These are phyloP conservation scores for Cephus rjabovi DNA, from an alignment of 2,888 invertebrate genomes.

Conservation along the genomic window DNA sequence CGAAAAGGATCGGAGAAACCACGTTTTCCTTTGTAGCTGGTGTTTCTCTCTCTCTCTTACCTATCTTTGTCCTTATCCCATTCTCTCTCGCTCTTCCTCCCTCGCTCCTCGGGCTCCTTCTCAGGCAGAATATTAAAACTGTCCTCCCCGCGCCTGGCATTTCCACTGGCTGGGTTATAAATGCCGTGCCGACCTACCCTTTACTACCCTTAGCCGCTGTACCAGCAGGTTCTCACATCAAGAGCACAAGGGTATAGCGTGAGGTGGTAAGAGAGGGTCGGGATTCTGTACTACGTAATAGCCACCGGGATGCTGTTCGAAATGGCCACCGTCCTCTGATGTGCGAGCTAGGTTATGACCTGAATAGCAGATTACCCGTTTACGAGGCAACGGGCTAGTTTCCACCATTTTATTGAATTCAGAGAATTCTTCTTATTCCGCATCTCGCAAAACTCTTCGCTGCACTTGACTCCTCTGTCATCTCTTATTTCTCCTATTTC, in stretches of 20 bases:
- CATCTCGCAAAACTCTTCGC: too few species aligned
- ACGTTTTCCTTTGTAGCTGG: slow-evolving; percentile 4
- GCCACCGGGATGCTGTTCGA: slow-evolving; percentile 33
- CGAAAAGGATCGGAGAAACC: neutral
- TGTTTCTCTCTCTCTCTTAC: too few species aligned
- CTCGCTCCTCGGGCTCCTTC: neutral
- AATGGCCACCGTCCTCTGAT: slow-evolving; percentile 39
- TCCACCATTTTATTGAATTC: neutral
- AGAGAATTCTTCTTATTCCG: too few species aligned
- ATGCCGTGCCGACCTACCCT: neutral
- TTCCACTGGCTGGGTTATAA: slow-evolving; percentile 2
- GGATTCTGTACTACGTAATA: slow-evolving; percentile 36
- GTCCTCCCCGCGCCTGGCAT: neutral
- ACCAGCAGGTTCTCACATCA: too few species aligned
- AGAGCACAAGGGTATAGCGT: too few species aligned
- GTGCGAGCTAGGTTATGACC: slow-evolving; percentile 50
- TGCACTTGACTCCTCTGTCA: too few species aligned
- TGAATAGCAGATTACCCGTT: slow-evolving; percentile 57
- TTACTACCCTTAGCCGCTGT: slow-evolving; percentile 14
- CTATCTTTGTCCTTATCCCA: neutral
- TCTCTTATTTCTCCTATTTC: too few species aligned
- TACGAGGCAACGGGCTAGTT: slow-evolving; percentile 37
- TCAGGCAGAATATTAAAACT: slow-evolving; percentile 8
- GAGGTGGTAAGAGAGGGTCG: slow-evolving; percentile 11
- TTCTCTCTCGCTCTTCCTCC: neutral